These are phyloP conservation scores for Nemapogon koenigi DNA, from an alignment of 2,888 invertebrate genomes.

Conservation along the genomic window DNA sequence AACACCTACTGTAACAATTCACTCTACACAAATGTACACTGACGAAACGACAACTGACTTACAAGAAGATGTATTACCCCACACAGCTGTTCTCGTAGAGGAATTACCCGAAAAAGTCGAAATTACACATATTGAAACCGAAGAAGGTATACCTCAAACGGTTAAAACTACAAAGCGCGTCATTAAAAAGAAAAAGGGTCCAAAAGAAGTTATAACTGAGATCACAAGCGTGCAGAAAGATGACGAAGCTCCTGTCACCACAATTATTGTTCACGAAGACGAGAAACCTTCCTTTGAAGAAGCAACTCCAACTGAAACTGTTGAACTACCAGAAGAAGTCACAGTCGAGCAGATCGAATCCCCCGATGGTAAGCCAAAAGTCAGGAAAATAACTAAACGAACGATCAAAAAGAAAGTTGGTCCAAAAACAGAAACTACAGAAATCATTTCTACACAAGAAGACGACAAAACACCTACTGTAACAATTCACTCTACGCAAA, in stretches of 20 bases:
- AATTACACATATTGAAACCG: slow-evolving; percentile 6
- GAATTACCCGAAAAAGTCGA: slow-evolving; percentile 10
- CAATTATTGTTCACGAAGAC: slow-evolving; percentile 24
- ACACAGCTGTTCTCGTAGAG: slow-evolving; percentile 3
- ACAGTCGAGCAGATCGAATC: slow-evolving; percentile 15
- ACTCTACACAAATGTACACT: slow-evolving; percentile 20
- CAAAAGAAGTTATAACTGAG: slow-evolving; percentile 30
- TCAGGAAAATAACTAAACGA: slow-evolving; percentile 23
- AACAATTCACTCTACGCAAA: slow-evolving; percentile 30
- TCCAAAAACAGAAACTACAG: slow-evolving; percentile 10
- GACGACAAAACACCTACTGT: slow-evolving; percentile 40
- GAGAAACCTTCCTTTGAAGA: slow-evolving; percentile 17
- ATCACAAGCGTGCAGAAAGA: slow-evolving; percentile 41
- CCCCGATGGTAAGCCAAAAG: slow-evolving; percentile 15
- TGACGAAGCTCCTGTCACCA: slow-evolving; percentile 29
- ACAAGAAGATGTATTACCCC: slow-evolving; percentile 21
- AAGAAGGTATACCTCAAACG: slow-evolving; percentile 9
- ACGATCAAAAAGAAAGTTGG: slow-evolving; percentile 40
- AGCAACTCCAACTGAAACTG: slow-evolving; percentile 22
- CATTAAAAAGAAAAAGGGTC: slow-evolving; percentile 30
- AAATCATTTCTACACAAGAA: slow-evolving; percentile 33
- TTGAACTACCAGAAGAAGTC: slow-evolving; percentile 21
- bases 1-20: slow-evolving; percentile 20
- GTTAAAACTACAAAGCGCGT: slow-evolving; percentile 11
- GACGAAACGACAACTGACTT: slow-evolving; percentile 19